Conservation (phyloP, 2,888 invertebrate species). For the Heliconius charithonia region DNA sequence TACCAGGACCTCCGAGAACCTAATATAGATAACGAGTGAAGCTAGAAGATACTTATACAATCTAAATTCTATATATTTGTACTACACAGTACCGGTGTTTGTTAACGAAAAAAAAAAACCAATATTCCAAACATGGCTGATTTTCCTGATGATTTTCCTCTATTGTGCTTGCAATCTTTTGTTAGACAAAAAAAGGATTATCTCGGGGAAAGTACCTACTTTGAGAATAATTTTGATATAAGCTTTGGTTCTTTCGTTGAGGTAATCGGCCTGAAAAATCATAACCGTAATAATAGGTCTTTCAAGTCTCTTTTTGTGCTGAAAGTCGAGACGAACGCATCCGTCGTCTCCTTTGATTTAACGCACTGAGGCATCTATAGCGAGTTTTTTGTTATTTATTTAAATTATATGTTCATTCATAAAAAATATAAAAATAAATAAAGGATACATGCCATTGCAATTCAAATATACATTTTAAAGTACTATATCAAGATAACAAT, state of each 20-base stretch:
- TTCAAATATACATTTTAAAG: too few species aligned
- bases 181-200: slow-evolving; percentile 42
- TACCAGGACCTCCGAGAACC: too few species aligned
- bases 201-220: slow-evolving; percentile 11
- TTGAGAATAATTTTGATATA: slow-evolving; percentile 35
- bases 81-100: not conserved
- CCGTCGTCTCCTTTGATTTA: slow-evolving; percentile 10
- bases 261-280: slow-evolving; percentile 36
- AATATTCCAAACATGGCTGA: slow-evolving; percentile 7
- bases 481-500: too few species aligned
- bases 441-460: too few species aligned
- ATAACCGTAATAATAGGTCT: slow-evolving; percentile 37
- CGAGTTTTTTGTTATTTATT: not conserved
- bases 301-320: slow-evolving; percentile 7
- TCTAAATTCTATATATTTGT: not conserved
- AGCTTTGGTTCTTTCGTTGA: slow-evolving; percentile 23
- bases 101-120: not conserved
- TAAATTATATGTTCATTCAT: not conserved
- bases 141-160: slow-evolving; percentile 4
- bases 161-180: slow-evolving; percentile 30
- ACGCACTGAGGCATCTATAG: not conserved
- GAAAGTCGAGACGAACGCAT: slow-evolving; percentile 6
- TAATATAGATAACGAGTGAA: too few species aligned
- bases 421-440: too few species aligned
- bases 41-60: not conserved